phyloP scores from a whole-genome alignment of 1,140 invertebrate species.

The Drosophila bocki region DNA sequence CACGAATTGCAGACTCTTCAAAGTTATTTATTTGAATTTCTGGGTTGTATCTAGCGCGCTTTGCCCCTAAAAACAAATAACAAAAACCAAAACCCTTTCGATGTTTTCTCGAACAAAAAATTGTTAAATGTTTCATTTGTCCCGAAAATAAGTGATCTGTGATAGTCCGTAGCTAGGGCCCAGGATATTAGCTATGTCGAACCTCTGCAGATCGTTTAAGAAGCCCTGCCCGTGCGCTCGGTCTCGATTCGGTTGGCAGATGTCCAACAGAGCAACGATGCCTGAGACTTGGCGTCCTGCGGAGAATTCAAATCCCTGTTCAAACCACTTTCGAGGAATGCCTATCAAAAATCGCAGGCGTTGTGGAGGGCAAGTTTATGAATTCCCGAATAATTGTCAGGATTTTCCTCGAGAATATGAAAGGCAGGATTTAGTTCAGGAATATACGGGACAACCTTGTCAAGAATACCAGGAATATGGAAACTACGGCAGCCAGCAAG shows the following conservation, averaged over 20 bases:
- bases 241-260: background rate
- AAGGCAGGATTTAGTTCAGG: background rate
- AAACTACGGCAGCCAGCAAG: background rate
- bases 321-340: background rate
- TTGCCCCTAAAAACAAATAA: background rate
- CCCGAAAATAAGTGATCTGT: background rate
- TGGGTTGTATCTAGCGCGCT: background rate
- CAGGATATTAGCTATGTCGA: conserved; percentile 4
- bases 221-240: background rate
- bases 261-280: conserved; percentile 3
- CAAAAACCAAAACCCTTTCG: background rate
- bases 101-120: conserved; percentile 14
- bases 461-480: background rate
- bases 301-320: background rate
- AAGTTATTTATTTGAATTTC: background rate
- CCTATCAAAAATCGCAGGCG: background rate
- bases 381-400: background rate
- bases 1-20: too few species aligned
- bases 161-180: background rate
- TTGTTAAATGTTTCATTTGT: conserved; percentile 10
- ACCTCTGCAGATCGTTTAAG: background rate
- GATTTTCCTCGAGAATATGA: background rate
- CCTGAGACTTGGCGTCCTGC: background rate
- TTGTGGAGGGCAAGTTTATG: background rate
- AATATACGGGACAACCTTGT: background rate